A percentile compares a stretch with the other conserved stretches of the same genome.
Conservation (phyloP, 2,113 vertebrate genomes). For the Sander lucioperca region DNA sequence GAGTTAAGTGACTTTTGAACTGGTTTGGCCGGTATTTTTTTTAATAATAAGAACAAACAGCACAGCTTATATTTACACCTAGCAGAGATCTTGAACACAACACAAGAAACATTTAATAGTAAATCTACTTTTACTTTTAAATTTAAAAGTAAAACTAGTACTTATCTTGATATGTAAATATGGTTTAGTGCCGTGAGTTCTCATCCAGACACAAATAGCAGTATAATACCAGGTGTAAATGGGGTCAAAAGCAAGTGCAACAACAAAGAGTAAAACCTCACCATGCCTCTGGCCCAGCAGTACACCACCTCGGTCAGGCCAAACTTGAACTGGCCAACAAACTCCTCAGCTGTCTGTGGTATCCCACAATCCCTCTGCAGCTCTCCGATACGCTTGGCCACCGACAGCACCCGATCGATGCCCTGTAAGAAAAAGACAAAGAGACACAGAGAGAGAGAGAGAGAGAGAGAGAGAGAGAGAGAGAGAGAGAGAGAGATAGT, state of each 20-base stretch:
- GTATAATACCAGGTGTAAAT: not conserved
- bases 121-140: too few relatives aligned
- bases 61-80: too few relatives aligned
- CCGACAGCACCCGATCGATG: conserved; percentile 85
- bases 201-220: not conserved
- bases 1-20: too few relatives aligned
- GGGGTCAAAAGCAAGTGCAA: not conserved
- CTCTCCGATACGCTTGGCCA: conserved; percentile 89
- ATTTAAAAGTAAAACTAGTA: too few relatives aligned
- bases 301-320: conserved; percentile 94
- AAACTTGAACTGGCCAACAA: conserved; percentile 93
- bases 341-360: conserved; percentile 89
- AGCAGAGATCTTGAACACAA: too few relatives aligned
- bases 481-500: not conserved
- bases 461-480: not conserved
- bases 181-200: too few relatives aligned
- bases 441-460: not conserved
- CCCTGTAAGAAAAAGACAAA: conserved; percentile 76
- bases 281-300: conserved; percentile 95
- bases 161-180: not conserved
- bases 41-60: too few relatives aligned
- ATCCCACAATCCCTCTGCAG: conserved; percentile 90
- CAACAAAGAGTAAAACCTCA: conserved; percentile 71
- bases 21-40: too few relatives aligned
- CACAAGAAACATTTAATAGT: too few relatives aligned